phyloP scores from a whole-genome alignment of 2,888 invertebrate species.

The Panorpa germanica region DNA sequence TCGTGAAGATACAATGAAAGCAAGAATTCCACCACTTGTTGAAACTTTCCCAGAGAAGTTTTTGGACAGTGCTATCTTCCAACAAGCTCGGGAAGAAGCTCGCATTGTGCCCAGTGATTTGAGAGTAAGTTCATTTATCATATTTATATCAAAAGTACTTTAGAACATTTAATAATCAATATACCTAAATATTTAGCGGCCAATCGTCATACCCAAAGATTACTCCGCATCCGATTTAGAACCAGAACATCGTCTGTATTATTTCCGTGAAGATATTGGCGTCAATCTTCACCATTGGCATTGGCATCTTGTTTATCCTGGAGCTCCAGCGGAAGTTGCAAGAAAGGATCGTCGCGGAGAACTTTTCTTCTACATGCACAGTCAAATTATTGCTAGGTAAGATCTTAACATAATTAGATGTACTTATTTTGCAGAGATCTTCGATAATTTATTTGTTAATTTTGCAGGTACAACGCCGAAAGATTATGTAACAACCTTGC shows the following conservation, averaged over 20 bases:
- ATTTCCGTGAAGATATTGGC: conserved; percentile 72
- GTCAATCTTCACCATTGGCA: conserved; percentile 83
- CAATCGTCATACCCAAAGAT: conserved; percentile 49
- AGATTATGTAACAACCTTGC: conserved; percentile 50
- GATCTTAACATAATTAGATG: too few species aligned
- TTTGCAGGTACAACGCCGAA: conserved; percentile 49
- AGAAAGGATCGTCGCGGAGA: conserved; percentile 47
- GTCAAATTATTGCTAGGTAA: conserved; percentile 37
- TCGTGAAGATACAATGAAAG: conserved; percentile 22
- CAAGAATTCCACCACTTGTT: conserved; percentile 38
- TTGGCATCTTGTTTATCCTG: conserved; percentile 77
- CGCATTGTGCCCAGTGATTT: too few species aligned
- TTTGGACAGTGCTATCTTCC: conserved; percentile 37
- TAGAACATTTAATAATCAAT: too few species aligned
- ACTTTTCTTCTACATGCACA: conserved; percentile 56
- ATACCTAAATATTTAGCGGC: too few species aligned
- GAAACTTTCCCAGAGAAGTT: conserved; percentile 48
- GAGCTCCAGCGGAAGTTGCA: conserved; percentile 31
- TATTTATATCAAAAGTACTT: too few species aligned
- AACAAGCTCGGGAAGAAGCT: conserved; percentile 33
- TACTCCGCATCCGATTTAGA: conserved; percentile 58
- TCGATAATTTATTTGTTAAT: too few species aligned
- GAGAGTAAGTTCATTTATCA: too few species aligned
- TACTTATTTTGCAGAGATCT: too few species aligned
- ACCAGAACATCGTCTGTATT: conserved; percentile 61